Evolutionary conservation across 2,797 vertebrate genomes (phyloP).

Genomic region (Spizella passerina): DNA sequence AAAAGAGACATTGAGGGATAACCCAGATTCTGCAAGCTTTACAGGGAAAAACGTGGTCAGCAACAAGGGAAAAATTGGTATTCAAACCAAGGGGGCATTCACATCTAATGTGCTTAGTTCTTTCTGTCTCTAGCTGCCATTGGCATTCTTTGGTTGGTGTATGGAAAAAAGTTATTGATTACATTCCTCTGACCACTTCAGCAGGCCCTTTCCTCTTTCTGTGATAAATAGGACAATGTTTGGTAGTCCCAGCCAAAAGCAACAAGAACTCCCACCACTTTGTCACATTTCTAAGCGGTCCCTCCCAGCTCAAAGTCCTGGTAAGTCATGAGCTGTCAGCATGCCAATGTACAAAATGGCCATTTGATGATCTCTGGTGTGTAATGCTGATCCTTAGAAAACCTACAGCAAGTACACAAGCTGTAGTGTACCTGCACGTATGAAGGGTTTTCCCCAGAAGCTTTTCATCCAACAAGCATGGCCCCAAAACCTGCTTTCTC

Average conservation of each 20-base stretch:
- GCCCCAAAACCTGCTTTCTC: not conserved
- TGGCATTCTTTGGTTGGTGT: not conserved
- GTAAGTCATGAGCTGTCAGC: not conserved
- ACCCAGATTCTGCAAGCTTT: not conserved
- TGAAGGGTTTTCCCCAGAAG: not conserved
- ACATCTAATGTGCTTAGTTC: not conserved
- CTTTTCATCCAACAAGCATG: not conserved
- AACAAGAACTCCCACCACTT: not conserved
- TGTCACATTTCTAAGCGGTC: not conserved
- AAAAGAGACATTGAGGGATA: not conserved
- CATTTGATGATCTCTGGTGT: not conserved
- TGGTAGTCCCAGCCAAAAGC: not conserved
- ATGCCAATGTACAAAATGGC: not conserved
- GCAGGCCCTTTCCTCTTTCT: not conserved
- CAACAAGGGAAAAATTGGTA: not conserved
- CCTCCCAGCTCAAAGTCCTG: not conserved
- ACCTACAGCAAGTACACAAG: not conserved
- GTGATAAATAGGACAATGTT: not conserved
- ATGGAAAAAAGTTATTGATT: not conserved
- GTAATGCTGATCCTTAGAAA: not conserved
- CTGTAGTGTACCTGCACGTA: rapidly evolving
- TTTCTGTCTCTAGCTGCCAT: not conserved
- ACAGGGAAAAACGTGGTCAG: not conserved
- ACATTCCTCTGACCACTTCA: not conserved
- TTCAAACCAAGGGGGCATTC: not conserved